phyloP scores from a whole-genome alignment of 2,888 invertebrate species.

The Gisinianus flammeolus region DNA sequence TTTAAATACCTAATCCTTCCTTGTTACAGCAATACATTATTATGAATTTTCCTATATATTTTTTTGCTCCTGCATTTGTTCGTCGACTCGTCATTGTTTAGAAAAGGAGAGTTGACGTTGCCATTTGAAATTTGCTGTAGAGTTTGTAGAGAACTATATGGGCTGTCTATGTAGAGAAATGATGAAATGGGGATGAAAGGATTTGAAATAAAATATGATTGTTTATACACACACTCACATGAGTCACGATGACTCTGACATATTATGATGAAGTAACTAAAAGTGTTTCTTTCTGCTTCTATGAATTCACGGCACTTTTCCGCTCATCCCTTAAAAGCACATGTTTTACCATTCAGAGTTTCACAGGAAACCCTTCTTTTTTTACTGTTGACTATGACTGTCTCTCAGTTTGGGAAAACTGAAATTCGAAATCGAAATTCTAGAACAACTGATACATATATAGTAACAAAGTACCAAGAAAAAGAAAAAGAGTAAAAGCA shows the following conservation, averaged over 20 bases:
- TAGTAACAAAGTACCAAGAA: not conserved
- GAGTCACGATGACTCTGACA: not conserved
- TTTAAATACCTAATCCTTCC: not conserved
- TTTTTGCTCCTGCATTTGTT: too few species aligned
- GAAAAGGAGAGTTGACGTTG: too few species aligned
- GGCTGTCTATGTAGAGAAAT: not conserved
- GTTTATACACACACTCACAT: not conserved
- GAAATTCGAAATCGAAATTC: not conserved
- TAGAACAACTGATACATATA: not conserved
- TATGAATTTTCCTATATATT: too few species aligned
- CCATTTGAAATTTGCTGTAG: not conserved
- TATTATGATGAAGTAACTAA: not conserved
- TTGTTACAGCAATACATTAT: too few species aligned
- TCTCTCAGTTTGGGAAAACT: not conserved
- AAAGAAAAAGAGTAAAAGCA: not conserved
- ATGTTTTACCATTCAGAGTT: not conserved
- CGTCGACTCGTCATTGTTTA: too few species aligned
- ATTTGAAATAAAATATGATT: constrained; percentile 13
- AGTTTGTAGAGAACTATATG: not conserved
- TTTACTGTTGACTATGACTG: not conserved
- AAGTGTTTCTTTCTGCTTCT: not conserved
- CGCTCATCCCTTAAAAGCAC: not conserved
- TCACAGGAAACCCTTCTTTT: constrained; percentile 10
- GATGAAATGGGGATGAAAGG: constrained; percentile 9
- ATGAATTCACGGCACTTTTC: not conserved